phyloP scores from a whole-genome alignment of 2,113 vertebrate species.

The Cottus gobio region DNA sequence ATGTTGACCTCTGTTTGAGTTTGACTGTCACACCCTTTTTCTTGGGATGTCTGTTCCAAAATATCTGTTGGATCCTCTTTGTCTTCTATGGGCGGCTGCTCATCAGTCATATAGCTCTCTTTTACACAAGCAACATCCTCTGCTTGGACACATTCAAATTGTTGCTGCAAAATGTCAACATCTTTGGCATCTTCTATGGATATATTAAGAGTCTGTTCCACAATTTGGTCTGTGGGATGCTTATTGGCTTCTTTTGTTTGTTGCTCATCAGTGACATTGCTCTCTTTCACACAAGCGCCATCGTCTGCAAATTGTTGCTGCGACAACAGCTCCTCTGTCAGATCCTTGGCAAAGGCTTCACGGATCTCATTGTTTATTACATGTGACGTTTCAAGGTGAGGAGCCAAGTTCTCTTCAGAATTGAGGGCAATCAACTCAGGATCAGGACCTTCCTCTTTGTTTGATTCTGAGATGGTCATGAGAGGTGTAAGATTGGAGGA shows the following conservation, averaged over 20 bases:
- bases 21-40: constrained; percentile 3
- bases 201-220: constrained; percentile 6
- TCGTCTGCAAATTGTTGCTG: constrained; percentile 5
- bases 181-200: background rate
- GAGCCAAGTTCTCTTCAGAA: background rate
- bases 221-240: background rate
- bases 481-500: background rate
- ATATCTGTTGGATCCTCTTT: background rate
- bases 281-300: background rate
- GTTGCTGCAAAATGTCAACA: constrained; percentile 9
- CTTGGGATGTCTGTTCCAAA: constrained; percentile 4
- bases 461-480: constrained; percentile 9
- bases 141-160: constrained; percentile 24
- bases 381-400: constrained; percentile 12
- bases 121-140: constrained; percentile 16
- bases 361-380: constrained; percentile 8
- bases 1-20: constrained; percentile 2
- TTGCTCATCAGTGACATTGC: constrained; percentile 8
- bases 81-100: constrained; percentile 15
- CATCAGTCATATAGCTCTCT: constrained; percentile 1
- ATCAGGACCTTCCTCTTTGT: constrained; percentile 20
- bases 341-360: background rate
- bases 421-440: background rate
- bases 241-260: background rate
- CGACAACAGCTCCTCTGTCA: constrained; percentile 1